These are phyloP conservation scores for Myrmecobius fasciatus DNA, from an alignment of 2,113 vertebrate genomes.

Conservation along the genomic window DNA sequence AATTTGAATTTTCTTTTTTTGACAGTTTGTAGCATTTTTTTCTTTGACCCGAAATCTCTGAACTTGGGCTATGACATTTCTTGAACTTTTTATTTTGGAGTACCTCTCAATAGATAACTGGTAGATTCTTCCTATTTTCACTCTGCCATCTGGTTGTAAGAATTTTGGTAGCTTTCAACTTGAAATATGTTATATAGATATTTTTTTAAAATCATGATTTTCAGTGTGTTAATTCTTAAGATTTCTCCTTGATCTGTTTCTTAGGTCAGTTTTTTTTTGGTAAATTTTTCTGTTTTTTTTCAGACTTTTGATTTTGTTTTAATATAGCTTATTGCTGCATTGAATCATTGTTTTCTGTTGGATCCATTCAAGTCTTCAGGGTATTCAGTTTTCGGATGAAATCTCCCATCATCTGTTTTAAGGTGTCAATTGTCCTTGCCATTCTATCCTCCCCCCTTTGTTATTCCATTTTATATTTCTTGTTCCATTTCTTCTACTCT, in stretches of 20 bases:
- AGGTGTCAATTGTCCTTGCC: not conserved
- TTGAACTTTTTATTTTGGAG: not conserved
- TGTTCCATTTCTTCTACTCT: not conserved
- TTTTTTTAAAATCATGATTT: not conserved
- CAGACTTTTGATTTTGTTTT: not conserved
- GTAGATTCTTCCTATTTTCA: not conserved
- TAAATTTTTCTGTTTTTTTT: not conserved
- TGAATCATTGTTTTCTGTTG: not conserved
- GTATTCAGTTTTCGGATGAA: not conserved
- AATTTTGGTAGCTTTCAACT: not conserved
- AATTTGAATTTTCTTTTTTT: not conserved
- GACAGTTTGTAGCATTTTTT: not conserved
- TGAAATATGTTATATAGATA: not conserved
- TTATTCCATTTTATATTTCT: not conserved
- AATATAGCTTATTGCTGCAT: not conserved
- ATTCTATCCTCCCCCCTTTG: not conserved
- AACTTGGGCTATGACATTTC: not conserved
- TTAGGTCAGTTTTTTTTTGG: not conserved
- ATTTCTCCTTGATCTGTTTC: not conserved
- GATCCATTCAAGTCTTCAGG: not conserved
- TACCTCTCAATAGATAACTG: not conserved
- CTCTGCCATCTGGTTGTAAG: not conserved
- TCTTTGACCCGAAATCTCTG: not conserved
- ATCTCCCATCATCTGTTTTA: not conserved
- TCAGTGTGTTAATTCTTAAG: not conserved